phyloP scores from a whole-genome alignment of 2,113 vertebrate genomes.

The Trichechus manatus region DNA sequence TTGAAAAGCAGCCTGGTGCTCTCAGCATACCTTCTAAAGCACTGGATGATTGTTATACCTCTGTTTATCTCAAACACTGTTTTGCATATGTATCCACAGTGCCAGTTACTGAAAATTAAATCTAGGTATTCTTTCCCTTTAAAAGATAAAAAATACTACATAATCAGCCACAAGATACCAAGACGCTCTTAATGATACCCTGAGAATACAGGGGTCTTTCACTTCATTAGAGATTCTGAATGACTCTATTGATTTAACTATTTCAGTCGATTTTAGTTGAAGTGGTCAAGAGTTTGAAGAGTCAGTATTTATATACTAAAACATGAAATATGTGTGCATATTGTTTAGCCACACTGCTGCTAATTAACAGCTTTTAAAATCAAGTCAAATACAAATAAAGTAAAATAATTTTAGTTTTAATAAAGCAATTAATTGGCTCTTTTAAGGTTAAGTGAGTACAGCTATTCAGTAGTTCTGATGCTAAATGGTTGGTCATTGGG shows the following conservation, averaged over 20 bases:
- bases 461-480: neutral
- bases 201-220: neutral
- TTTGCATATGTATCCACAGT: neutral
- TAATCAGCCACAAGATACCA: neutral
- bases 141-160: neutral
- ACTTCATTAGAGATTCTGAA: neutral
- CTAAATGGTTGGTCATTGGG: neutral
- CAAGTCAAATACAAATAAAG: neutral
- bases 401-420: constrained; percentile 50
- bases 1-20: neutral
- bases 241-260: neutral
- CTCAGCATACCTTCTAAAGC: neutral
- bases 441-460: neutral
- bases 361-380: constrained; percentile 47
- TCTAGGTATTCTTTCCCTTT: neutral
- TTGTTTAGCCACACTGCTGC: neutral
- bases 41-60: neutral
- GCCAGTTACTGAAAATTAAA: neutral
- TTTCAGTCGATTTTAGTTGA: neutral
- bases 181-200: neutral
- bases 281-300: neutral
- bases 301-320: constrained; percentile 23
- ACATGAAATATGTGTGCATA: neutral
- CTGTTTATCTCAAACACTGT: neutral
- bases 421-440: neutral